Percentiles rank a stretch among this genome's conserved stretches.
Evolutionary conservation across 2,797 vertebrate species (phyloP).

Genomic region (Alexandromys oeconomus): DNA sequence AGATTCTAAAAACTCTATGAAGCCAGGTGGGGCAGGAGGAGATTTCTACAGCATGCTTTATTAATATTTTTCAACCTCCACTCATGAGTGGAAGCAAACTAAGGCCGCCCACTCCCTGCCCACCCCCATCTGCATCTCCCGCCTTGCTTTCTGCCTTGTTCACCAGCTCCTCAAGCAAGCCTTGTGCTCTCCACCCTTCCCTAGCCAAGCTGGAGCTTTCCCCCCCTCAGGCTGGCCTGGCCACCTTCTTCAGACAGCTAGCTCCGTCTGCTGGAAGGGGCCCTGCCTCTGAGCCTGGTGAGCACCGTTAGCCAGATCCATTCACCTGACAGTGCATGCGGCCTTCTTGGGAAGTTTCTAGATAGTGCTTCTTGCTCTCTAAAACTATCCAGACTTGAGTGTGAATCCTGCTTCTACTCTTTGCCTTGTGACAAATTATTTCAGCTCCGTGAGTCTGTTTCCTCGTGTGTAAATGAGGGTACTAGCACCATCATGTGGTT

Average conservation of each 20-base stretch:
- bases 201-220: background rate
- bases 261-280: background rate
- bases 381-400: background rate
- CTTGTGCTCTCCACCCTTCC: background rate
- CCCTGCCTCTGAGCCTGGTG: fast-evolving
- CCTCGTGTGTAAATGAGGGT: conserved; percentile 1
- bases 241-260: background rate
- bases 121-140: background rate
- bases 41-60: background rate
- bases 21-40: background rate
- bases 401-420: background rate
- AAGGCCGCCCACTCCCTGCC: too few species aligned
- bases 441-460: conserved; percentile 1
- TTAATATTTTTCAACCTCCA: background rate
- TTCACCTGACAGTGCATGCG: background rate
- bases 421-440: background rate
- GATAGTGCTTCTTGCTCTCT: background rate
- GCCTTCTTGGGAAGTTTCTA: background rate
- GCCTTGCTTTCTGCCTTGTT: background rate
- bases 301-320: background rate
- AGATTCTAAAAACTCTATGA: background rate
- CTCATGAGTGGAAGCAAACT: background rate
- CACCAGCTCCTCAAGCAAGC: too few species aligned
- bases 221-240: background rate
- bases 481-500: background rate